These are phyloP conservation scores for Athripsodes cinereus DNA, from an alignment of 2,888 invertebrate genomes.

Conservation along the genomic window DNA sequence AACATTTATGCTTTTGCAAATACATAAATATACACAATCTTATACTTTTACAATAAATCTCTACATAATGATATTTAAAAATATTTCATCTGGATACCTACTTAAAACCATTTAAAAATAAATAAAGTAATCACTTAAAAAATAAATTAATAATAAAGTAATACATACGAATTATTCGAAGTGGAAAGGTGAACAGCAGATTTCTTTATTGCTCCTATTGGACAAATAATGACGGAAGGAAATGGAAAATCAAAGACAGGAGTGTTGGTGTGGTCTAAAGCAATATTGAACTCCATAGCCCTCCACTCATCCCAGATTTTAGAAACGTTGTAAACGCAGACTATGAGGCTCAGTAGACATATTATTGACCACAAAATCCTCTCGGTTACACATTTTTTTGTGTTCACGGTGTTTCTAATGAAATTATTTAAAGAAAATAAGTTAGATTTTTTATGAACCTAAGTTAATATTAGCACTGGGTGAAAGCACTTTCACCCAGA, in stretches of 20 bases:
- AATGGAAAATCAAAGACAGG: constrained; percentile 48
- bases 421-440: not conserved
- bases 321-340: constrained; percentile 42
- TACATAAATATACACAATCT: too few relatives aligned
- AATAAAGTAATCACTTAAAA: too few relatives aligned
- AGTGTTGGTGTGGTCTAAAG: constrained; percentile 41
- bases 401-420: constrained; percentile 44
- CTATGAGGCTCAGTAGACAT: constrained; percentile 38
- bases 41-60: too few relatives aligned
- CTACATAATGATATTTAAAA: too few relatives aligned
- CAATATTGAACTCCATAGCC: constrained; percentile 44
- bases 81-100: too few relatives aligned
- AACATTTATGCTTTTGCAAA: too few relatives aligned
- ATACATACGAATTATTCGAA: constrained; percentile 33
- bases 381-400: constrained; percentile 33
- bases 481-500: too few relatives aligned
- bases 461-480: too few relatives aligned
- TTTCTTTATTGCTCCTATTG: constrained; percentile 14
- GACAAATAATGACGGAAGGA: constrained; percentile 39
- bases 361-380: constrained; percentile 41
- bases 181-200: constrained; percentile 38
- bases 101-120: too few relatives aligned
- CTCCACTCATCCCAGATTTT: constrained; percentile 40
- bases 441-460: not conserved
- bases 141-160: too few relatives aligned